phyloP scores from a whole-genome alignment of 2,113 vertebrate species.

The Grallaria varia region DNA sequence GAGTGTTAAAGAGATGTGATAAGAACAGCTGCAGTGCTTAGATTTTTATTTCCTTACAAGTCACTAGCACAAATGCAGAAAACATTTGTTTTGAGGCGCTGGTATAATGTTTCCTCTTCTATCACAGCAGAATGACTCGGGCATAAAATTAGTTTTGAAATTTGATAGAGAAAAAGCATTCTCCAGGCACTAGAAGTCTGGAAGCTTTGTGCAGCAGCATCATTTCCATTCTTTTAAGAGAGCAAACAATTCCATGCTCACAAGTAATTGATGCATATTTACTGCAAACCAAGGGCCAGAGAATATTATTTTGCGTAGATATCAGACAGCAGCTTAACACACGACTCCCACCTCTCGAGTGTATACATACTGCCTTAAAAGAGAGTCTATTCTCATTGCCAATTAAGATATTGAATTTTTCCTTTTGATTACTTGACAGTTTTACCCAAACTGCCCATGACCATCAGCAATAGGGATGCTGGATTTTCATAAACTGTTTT shows the following conservation, averaged over 20 bases:
- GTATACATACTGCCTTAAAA: background rate
- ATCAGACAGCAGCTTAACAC: slow-evolving; percentile 12
- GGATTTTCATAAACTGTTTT: background rate
- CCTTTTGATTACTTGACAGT: background rate
- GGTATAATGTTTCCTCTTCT: background rate
- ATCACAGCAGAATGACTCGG: background rate
- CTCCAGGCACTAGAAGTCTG: background rate
- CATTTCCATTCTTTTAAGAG: background rate
- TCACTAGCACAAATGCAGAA: background rate
- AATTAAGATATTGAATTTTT: background rate
- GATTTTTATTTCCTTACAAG: background rate
- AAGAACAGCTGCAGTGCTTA: background rate
- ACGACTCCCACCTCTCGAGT: background rate
- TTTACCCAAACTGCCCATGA: background rate
- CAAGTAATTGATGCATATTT: background rate
- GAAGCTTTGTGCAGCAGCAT: background rate
- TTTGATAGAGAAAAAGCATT: background rate
- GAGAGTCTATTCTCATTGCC: background rate
- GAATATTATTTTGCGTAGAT: slow-evolving; percentile 4
- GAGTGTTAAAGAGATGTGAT: background rate
- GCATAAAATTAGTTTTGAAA: background rate
- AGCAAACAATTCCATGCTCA: background rate
- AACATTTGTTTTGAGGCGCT: background rate
- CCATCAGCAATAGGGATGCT: background rate
- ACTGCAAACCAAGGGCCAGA: background rate